Conservation (phyloP, 2,797 vertebrate species). For the Malacoctenus gilli region DNA sequence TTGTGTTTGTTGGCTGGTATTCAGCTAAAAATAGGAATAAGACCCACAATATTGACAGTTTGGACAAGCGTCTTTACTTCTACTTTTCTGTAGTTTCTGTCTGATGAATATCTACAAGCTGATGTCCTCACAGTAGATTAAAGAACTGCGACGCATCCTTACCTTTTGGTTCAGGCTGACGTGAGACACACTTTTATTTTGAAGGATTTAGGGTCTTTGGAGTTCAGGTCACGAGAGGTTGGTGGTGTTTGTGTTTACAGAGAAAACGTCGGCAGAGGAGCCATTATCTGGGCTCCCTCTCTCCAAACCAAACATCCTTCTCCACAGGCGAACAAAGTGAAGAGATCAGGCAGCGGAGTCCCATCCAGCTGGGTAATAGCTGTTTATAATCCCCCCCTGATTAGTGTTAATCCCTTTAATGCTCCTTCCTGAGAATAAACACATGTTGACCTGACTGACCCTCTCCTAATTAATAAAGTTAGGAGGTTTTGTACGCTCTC, state of each 20-base stretch:
- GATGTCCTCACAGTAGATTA: too few relatives aligned
- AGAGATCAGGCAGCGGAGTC: slow-evolving; percentile 54
- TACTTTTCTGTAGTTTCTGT: too few relatives aligned
- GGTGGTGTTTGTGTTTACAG: slow-evolving; percentile 74
- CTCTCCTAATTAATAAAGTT: slow-evolving; percentile 69
- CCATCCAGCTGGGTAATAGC: slow-evolving; percentile 65
- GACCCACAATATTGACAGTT: too few relatives aligned
- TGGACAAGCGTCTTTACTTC: too few relatives aligned
- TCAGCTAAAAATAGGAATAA: too few relatives aligned
- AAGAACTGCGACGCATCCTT: too few relatives aligned
- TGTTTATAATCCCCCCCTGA: slow-evolving; percentile 73
- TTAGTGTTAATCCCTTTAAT: slow-evolving; percentile 75
- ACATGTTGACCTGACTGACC: slow-evolving; percentile 74
- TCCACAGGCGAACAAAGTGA: slow-evolving; percentile 54
- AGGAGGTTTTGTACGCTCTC: slow-evolving; percentile 42
- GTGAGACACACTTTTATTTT: slow-evolving; percentile 11
- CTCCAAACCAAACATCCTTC: slow-evolving; percentile 73
- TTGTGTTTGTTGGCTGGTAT: too few relatives aligned
- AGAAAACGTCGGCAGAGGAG: slow-evolving; percentile 66
- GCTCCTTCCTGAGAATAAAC: slow-evolving; percentile 72
- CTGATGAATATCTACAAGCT: too few relatives aligned
- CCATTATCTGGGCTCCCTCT: slow-evolving; percentile 60
- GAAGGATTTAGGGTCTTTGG: slow-evolving; percentile 19
- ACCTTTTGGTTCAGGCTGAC: neutral
- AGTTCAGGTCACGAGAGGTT: slow-evolving; percentile 70